Base-by-base conservation (phyloP, 2,797 vertebrate genomes). In the Trematomus bernacchii region DNA sequence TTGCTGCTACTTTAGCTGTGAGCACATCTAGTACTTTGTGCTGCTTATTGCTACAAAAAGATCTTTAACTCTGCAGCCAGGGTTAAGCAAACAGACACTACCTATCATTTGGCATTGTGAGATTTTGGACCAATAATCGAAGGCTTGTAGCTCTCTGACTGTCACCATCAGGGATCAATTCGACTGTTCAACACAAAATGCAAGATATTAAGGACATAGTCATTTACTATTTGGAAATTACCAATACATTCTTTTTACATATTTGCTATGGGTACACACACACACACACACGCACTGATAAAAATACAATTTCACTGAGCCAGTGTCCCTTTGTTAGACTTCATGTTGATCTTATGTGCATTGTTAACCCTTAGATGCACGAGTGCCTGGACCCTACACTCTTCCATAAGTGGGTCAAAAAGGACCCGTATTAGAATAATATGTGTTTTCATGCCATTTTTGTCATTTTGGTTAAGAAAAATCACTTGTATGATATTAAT, bases 261-360 rank as follows among this genome's bases (percentile, higher is more conserved):
- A 27, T 44, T 48, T 69, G 30, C 18, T 59, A 10, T 71, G 51
- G 44, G 68, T 21, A 27, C 11, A 37, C 7, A 23, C 65, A 73
- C 27, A 27, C 27, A 37, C 6, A 37, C 33, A 37, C 33, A 37
- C 8, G 1, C 50, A 15, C n/a, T 71, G 21, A 75, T 43, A 55
- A 57, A 54, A 55, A n/a, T 33, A 30, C 16, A 60, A 33, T 30
- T 72, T 71, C 40, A 74, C 18, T 47, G 58, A 80, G 47, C 47
- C 33, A 62, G 33, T 50, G 54, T 60, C 68, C 23, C 63, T 30
- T 27, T 59, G 44, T 83, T 21, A 71, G 58, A 71, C n/a, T 43
- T 57, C 57, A 51, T 73, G 52, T 74, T 55, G 79, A 16, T 57
- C 18, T 71, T 54, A 51, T 78, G 6, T 76, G 40, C 63, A 78